Evolutionary conservation across 2,888 invertebrate genomes (phyloP).

Genomic region (Acheta domesticus): DNA sequence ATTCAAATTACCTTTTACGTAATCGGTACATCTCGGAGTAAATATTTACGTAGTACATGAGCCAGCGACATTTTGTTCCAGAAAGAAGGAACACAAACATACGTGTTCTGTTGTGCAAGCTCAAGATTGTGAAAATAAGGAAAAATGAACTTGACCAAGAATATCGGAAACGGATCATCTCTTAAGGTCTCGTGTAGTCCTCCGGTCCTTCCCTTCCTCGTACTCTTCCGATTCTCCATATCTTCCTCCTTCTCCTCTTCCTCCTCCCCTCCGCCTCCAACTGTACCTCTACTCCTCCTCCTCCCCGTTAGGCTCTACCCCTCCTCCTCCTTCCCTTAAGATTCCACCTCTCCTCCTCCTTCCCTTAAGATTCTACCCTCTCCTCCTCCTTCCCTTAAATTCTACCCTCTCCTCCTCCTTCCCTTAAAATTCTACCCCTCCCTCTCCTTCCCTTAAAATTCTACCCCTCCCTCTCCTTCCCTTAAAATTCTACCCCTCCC

Average conservation of each 20-base stretch:
- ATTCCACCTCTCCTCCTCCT: background rate
- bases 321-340: background rate
- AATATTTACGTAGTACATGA: no score
- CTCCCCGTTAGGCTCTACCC: background rate
- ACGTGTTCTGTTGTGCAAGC: no score
- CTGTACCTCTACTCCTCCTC: background rate
- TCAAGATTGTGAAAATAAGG: no score
- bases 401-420: background rate
- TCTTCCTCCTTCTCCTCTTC: background rate
- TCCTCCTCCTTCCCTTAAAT: background rate
- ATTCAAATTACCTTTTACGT: no score
- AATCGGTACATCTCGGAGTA: no score
- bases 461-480: background rate
- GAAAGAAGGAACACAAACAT: no score
- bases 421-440: no score
- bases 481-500: background rate
- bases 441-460: slow-evolving; percentile 11
- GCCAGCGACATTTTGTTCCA: no score
- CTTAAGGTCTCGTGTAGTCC: background rate
- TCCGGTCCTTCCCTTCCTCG: background rate
- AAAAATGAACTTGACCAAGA: no score
- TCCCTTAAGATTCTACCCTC: background rate
- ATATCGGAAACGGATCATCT: no score
- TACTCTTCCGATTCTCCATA: background rate
- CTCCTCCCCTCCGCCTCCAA: background rate